Conservation (phyloP, 2,888 invertebrate species). For the Athalia rosae region DNA sequence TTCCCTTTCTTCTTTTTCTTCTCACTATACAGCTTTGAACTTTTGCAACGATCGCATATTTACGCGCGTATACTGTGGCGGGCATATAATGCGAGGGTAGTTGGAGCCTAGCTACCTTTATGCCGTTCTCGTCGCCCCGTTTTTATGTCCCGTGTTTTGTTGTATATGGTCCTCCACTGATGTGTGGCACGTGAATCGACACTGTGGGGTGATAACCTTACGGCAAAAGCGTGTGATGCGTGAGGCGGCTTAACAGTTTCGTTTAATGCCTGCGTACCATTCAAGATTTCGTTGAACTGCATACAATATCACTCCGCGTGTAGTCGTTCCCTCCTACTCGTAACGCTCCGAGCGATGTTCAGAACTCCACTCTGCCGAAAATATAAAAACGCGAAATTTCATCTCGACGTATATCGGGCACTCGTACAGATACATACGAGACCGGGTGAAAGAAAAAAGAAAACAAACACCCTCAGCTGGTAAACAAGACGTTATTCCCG, state of each 20-base stretch:
- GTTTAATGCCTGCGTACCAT: conserved; percentile 14
- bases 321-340: background rate
- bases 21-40: background rate
- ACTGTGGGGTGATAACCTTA: conserved; percentile 33
- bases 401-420: too few relatives aligned
- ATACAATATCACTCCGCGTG: conserved; percentile 20
- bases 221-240: conserved; percentile 24
- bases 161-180: background rate
- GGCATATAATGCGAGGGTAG: too few relatives aligned
- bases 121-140: conserved; percentile 9
- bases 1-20: background rate
- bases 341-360: background rate
- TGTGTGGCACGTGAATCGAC: conserved; percentile 7
- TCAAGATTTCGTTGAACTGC: background rate
- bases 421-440: too few relatives aligned
- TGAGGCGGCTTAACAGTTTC: conserved; percentile 27
- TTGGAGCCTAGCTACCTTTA: conserved; percentile 16
- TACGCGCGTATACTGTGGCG: background rate
- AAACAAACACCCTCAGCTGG: background rate
- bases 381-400: too few relatives aligned
- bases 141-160: conserved; percentile 17
- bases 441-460: too few relatives aligned
- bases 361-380: too few relatives aligned
- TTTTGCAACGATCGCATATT: conserved; percentile 15
- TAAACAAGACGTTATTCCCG: conserved; percentile 6